Evolutionary conservation across 2,888 invertebrate species (phyloP).

Genomic region (Rotaria macrura): DNA sequence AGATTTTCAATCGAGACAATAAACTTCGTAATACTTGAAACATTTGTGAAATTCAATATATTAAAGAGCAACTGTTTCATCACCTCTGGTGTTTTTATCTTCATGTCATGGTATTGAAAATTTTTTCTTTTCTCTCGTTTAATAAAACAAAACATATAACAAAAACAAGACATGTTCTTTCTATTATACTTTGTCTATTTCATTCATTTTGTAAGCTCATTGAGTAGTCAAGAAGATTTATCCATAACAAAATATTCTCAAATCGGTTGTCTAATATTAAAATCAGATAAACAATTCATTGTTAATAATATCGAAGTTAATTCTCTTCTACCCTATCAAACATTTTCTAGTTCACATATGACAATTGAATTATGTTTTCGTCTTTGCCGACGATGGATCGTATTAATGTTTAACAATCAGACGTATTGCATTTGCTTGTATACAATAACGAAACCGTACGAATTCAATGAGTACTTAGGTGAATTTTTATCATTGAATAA

Average conservation of each 20-base stretch:
- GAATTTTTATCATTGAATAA: neutral
- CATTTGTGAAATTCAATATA: neutral
- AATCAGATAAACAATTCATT: neutral
- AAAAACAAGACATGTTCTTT: neutral
- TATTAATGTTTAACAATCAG: neutral
- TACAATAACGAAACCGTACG: neutral
- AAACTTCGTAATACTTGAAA: neutral
- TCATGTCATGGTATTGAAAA: neutral
- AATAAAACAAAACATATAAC: neutral
- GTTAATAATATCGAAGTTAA: neutral
- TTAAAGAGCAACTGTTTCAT: neutral
- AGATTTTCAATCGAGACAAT: too few species aligned
- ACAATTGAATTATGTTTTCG: neutral
- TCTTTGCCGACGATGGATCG: neutral
- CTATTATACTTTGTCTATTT: neutral
- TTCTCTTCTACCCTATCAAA: neutral
- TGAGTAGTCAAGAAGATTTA: neutral
- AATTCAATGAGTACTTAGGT: neutral
- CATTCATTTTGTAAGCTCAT: neutral
- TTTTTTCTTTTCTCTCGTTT: neutral
- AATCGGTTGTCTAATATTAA: neutral
- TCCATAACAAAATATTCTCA: neutral
- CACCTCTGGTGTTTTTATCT: neutral
- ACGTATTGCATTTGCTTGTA: neutral
- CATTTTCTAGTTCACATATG: neutral